Conservation (phyloP, 64 coral and sea anemone genomes). For the Montipora sp. region DNA sequence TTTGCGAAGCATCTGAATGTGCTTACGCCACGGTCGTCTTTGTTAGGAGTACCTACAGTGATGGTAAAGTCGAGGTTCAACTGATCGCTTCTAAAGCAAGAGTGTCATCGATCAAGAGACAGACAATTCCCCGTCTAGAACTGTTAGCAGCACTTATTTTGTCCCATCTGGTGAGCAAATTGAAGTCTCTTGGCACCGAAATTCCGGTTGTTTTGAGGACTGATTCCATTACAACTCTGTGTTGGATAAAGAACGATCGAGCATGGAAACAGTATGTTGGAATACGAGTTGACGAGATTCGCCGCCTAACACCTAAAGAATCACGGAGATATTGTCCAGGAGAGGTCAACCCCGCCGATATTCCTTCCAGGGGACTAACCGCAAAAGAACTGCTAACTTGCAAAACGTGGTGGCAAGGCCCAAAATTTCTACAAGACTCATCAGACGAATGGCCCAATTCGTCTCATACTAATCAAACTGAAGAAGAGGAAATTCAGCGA, state of each 20-base stretch:
- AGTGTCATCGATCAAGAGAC: slow-evolving; percentile 46
- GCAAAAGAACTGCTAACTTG: not conserved
- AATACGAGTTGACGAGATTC: not conserved
- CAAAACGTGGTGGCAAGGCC: not conserved
- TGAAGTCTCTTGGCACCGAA: not conserved
- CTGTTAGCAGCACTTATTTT: slow-evolving; percentile 18
- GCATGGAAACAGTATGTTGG: not conserved
- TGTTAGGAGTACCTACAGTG: not conserved
- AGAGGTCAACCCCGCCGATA: slow-evolving; percentile 10
- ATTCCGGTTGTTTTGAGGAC: not conserved
- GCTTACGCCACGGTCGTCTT: not conserved
- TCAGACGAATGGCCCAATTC: not conserved
- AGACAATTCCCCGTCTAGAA: slow-evolving; percentile 34
- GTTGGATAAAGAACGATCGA: slow-evolving; percentile 18
- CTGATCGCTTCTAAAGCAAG: not conserved
- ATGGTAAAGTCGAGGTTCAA: not conserved
- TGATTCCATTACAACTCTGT: not conserved
- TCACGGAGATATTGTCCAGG: slow-evolving; percentile 35
- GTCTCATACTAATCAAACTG: not conserved
- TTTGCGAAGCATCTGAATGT: slow-evolving; percentile 1
- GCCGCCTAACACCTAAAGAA: not conserved
- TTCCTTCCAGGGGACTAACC: not conserved
- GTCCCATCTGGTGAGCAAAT: not conserved
- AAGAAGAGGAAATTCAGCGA: not conserved
- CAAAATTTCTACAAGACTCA: not conserved